Percentiles rank a stretch among this genome's conserved stretches.
These are phyloP conservation scores for Spialia ferax DNA, from an alignment of 2,888 invertebrate genomes.

Conservation along the genomic window DNA sequence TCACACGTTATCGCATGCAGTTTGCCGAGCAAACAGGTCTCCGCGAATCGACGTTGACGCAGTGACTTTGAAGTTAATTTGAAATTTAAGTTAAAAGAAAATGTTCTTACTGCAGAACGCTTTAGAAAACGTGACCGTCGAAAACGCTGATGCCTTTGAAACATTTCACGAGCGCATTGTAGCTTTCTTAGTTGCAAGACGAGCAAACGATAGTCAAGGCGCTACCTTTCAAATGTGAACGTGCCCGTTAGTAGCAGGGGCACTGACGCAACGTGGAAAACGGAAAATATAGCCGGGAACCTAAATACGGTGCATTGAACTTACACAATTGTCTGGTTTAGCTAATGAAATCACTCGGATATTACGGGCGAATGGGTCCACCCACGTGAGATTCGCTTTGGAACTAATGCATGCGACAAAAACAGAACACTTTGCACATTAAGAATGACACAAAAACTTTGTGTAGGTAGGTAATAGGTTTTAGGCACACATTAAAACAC, in stretches of 20 bases:
- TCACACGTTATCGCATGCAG: slow-evolving; percentile 58
- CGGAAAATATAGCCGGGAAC: slow-evolving; percentile 69
- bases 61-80: slow-evolving; percentile 53
- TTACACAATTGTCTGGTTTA: slow-evolving; percentile 57
- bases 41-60: slow-evolving; percentile 50
- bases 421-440: slow-evolving; percentile 21
- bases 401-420: slow-evolving; percentile 32
- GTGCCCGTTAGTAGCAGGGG: slow-evolving; percentile 32
- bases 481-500: neutral
- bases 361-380: slow-evolving; percentile 28
- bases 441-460: slow-evolving; percentile 18
- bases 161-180: slow-evolving; percentile 15
- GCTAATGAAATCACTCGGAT: slow-evolving; percentile 52
- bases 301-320: slow-evolving; percentile 73
- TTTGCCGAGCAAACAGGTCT: slow-evolving; percentile 54
- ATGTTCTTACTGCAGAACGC: slow-evolving; percentile 14
- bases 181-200: slow-evolving; percentile 24
- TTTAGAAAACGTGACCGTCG: slow-evolving; percentile 24
- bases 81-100: slow-evolving; percentile 51
- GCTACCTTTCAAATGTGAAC: slow-evolving; percentile 35
- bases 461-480: neutral
- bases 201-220: slow-evolving; percentile 27
- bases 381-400: slow-evolving; percentile 26
- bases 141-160: slow-evolving; percentile 16
- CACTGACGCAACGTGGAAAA: slow-evolving; percentile 65